These are phyloP conservation scores for Piscicola geometra DNA, from an alignment of 2,888 invertebrate species.

Conservation along the genomic window DNA sequence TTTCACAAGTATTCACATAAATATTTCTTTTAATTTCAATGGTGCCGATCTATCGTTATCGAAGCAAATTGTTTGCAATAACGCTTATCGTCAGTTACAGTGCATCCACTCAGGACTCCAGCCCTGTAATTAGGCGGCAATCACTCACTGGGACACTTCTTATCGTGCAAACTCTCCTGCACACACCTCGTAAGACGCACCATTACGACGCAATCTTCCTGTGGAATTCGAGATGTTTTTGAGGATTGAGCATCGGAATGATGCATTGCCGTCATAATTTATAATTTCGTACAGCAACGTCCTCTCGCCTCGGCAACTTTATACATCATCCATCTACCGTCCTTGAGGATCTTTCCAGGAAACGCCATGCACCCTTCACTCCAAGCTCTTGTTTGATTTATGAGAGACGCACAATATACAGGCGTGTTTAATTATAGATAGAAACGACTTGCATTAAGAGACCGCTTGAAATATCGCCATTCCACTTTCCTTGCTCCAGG, in stretches of 20 bases:
- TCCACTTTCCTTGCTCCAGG: slow-evolving; percentile 30
- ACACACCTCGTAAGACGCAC: not conserved
- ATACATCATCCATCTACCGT: not conserved
- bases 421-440: slow-evolving; percentile 14
- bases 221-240: not conserved
- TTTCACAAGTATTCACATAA: no score
- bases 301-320: not conserved
- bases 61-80: no score
- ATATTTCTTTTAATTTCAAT: no score
- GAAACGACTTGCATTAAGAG: not conserved
- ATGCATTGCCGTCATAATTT: not conserved
- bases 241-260: slow-evolving; percentile 4
- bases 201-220: not conserved
- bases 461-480: not conserved
- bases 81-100: no score
- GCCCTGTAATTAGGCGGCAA: not conserved
- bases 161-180: not conserved
- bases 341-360: not conserved
- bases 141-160: not conserved
- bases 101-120: no score
- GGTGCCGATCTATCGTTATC: no score
- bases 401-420: not conserved
- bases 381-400: not conserved
- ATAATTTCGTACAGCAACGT: not conserved
- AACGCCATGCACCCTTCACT: not conserved